These are phyloP conservation scores for Hydrozoanthus tunicans DNA, from an alignment of 64 coral and sea anemone genomes.

Conservation along the genomic window DNA sequence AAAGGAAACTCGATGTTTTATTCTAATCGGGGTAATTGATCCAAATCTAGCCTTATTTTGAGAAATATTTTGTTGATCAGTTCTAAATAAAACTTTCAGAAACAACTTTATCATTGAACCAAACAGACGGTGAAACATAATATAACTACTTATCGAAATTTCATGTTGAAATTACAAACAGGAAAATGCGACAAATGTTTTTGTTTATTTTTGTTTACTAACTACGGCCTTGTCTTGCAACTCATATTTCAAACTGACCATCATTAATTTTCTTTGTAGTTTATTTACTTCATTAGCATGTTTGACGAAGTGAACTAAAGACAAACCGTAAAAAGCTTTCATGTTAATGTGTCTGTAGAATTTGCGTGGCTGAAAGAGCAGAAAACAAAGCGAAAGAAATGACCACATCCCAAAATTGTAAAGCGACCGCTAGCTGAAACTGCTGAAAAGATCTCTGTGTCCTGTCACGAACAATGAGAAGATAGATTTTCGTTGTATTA, in stretches of 20 bases:
- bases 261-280: no score
- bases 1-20: background rate
- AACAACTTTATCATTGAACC: no score
- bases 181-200: background rate
- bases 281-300: background rate
- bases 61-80: background rate
- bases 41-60: background rate
- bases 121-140: no score
- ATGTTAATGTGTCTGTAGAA: no score
- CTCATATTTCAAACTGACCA: no score
- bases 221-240: no score
- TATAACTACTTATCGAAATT: no score
- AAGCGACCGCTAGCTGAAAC: background rate
- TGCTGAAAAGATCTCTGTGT: background rate
- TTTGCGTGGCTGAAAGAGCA: no score
- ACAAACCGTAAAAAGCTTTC: no score
- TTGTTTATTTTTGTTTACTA: background rate
- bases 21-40: background rate
- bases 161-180: background rate
- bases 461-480: background rate
- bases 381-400: no score
- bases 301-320: background rate
- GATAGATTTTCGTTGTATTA: conserved; percentile 25
- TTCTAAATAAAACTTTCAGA: no score
- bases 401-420: no score